Evolutionary conservation across 2,113 vertebrate species (phyloP), one percentile per base, ranked within the genome.

Genomic region (Neofelis nebulosa): DNA sequence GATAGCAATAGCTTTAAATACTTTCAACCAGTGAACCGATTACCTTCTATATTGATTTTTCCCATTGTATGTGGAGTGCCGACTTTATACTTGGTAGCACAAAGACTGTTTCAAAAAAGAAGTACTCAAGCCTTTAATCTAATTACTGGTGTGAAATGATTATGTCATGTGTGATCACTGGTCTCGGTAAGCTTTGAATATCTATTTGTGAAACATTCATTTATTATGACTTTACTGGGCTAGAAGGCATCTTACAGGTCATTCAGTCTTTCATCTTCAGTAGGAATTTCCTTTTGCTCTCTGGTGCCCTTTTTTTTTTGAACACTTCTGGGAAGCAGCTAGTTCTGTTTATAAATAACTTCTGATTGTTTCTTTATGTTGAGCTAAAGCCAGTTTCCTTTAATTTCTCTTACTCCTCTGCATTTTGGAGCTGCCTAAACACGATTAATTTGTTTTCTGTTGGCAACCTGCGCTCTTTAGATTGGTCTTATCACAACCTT

Each of bases 301-400:
- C 31, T 38, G 29, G 11, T 89, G 36, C 84, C 21, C 16, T 50
- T 50, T 52, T 66, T 86, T 38, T 63, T 81, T 31, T 68, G 19
- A 92, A 94, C 69, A 68, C 66, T 79, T 94, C 88, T 85, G 16
- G 38, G 66, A 85, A 61, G 83, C 29, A 79, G 19, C 76, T 89
- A 27, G 63, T 89, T 96, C 33, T 27, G 89, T 74, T 96, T 89
- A 80, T 73, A 89, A 78, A 69, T 89, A 85, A 66, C 18, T 29
- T 95, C 23, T 96, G n/a, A 36, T 71, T 92, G 29, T 88, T 76
- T 92, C 19, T 89, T 97, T 38, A 95, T 76, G 55, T 66, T 87
- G 85, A 81, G 52, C 66, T 78, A 31, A 94, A 93, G 80, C 31
- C 84, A 86, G n/a, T 71, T 86, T 81, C n/a, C 48, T 69, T 87